Base-by-base conservation (phyloP, 2,113 vertebrate genomes). In the Callipepla californica region DNA sequence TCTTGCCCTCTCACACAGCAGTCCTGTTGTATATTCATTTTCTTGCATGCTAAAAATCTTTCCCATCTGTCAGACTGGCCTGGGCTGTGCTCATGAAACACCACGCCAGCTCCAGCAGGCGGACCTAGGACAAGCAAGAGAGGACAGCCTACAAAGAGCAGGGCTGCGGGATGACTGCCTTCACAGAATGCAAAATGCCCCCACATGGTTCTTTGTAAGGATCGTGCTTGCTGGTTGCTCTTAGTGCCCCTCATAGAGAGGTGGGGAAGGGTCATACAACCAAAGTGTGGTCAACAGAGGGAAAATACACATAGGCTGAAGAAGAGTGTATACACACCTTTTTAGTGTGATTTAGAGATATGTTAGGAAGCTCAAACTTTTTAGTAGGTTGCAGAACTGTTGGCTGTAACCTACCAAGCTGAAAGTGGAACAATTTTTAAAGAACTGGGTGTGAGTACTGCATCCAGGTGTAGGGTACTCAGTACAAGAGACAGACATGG, bases 251-350 rank as follows among this genome's bases (percentile, higher is more conserved):
- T 44, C 62, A 2, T 42, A 21, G 26, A 42, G 50, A 28, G 9
- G 19, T n/a, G 9, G 21, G 10, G 3, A 66, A 8, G 1, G 74
- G 18, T 61, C 34, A 59, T 58, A 40, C 13, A 13, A n/a, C 44
- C 16, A 13, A 7, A 0, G 0, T 63, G 9, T 67, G 36, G 6
- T 44, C 1, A 0, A 7, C 30, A 59, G n/a, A 63, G 42, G 40
- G 26, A 58, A 66, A 28, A 70, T 12, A 21, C 7, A 28, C 0
- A 0, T 9, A 0, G 53, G 9, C 40, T n/a, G 26, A 59, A 42
- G 12, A 57, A 23, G 8, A 62, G 4, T 32, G 10, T 55, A n/a
- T 55, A 30, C 20, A 20, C 18, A 7, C 36, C 19, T 44, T 67
- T 84, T 59, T 51, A 26, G 8, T 69, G 57, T 78, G 22, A 26